These are phyloP conservation scores for Crossaster papposus DNA, from an alignment of 53 echinoderm and acorn worm genomes.

Conservation along the genomic window DNA sequence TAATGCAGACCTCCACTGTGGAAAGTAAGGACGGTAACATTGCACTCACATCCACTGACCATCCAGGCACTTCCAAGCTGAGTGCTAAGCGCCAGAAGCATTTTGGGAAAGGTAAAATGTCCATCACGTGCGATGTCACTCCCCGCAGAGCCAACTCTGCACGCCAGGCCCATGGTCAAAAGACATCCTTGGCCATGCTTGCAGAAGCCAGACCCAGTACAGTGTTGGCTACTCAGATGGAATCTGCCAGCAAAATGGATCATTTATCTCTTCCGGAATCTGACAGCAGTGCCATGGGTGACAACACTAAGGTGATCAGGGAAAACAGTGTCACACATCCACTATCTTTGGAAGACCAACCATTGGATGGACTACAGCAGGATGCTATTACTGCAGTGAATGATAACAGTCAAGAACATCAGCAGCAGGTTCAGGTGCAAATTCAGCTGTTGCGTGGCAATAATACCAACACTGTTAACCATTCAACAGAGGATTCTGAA, in stretches of 20 bases:
- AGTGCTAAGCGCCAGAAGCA: neutral
- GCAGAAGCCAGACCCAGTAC: constrained; percentile 10
- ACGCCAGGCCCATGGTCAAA: neutral
- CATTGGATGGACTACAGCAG: neutral
- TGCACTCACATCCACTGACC: constrained; percentile 17
- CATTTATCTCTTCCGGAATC: neutral
- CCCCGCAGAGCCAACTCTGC: constrained; percentile 30
- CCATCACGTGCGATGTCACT: neutral
- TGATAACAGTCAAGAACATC: neutral
- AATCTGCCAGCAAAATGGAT: neutral
- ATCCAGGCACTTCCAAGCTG: neutral
- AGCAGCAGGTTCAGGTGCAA: neutral
- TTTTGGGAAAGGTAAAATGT: neutral
- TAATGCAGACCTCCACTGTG: neutral
- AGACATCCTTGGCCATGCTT: constrained; percentile 15
- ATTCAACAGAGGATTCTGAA: too few relatives aligned
- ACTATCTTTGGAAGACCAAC: neutral
- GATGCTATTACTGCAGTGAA: constrained; percentile 6
- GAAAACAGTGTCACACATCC: constrained; percentile 8
- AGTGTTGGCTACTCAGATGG: constrained; percentile 27
- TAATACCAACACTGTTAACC: too few relatives aligned
- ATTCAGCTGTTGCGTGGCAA: neutral
- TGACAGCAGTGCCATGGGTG: constrained; percentile 26
- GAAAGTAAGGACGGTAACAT: constrained; percentile 26
- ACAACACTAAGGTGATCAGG: constrained; percentile 11